phyloP scores from a whole-genome alignment of 2,888 invertebrate genomes.

The Uropetala carovei region DNA sequence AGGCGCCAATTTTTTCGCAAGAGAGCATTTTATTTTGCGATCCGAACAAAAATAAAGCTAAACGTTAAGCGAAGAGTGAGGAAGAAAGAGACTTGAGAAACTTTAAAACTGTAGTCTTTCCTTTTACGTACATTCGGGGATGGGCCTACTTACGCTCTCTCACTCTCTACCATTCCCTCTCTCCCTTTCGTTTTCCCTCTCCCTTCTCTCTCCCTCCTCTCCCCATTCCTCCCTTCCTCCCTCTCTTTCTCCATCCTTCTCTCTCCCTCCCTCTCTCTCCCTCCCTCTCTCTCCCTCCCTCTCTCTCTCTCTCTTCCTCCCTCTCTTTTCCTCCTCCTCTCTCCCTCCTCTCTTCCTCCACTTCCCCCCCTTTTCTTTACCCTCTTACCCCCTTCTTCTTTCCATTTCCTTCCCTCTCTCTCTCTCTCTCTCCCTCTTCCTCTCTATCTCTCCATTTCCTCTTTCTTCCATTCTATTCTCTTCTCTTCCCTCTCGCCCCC shows the following conservation, averaged over 20 bases:
- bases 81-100: not conserved
- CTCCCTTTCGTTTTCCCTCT: not conserved
- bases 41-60: not conserved
- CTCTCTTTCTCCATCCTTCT: not conserved
- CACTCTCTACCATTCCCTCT: not conserved
- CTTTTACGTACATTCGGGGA: not conserved
- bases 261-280: not conserved
- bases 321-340: not conserved
- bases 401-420: not conserved
- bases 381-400: not conserved
- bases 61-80: conserved; percentile 20
- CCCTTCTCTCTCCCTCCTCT: not conserved
- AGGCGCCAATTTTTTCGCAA: not conserved
- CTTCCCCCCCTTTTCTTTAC: not conserved
- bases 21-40: conserved; percentile 14
- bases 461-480: not conserved
- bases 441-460: not conserved
- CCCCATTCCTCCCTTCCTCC: not conserved
- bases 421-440: not conserved
- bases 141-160: conserved; percentile 1
- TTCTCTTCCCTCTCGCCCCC: not conserved
- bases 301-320: not conserved
- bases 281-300: not conserved
- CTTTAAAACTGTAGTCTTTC: not conserved
- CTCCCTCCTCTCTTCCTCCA: not conserved